A percentile compares a stretch with the other conserved stretches of the same genome.
Evolutionary conservation across 2,113 vertebrate genomes (phyloP).

Genomic region (Sceloporus tristichus): DNA sequence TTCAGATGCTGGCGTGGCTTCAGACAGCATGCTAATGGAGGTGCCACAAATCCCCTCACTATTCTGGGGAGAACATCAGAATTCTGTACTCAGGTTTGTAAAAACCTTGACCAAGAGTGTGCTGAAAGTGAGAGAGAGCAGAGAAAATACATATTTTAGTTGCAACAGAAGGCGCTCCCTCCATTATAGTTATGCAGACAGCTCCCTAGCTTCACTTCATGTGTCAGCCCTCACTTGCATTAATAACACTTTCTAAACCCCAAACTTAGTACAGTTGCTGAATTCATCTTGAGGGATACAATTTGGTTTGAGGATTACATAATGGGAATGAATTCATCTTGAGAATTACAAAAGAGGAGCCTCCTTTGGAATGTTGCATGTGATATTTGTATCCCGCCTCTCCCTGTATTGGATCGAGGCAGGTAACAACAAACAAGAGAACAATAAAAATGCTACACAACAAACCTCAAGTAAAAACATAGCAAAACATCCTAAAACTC

Average conservation of each 20-base stretch:
- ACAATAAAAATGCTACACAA: too few species aligned
- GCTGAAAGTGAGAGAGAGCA: background rate
- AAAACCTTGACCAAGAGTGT: background rate
- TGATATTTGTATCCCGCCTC: too few species aligned
- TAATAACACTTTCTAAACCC: background rate
- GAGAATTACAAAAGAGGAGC: too few species aligned
- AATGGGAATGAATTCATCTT: too few species aligned
- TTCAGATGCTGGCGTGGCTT: background rate
- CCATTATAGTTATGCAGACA: background rate
- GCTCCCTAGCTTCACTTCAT: background rate
- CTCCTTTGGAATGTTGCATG: too few species aligned
- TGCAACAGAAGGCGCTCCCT: background rate
- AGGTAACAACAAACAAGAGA: too few species aligned
- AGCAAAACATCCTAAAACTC: too few species aligned
- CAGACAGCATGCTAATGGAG: background rate
- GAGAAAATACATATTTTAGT: background rate
- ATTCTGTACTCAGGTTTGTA: background rate
- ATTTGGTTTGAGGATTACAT: too few species aligned
- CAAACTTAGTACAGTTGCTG: too few species aligned
- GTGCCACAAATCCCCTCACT: background rate
- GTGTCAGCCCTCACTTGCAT: background rate
- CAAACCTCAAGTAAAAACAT: too few species aligned
- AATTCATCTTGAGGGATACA: background rate
- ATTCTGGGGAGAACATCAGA: background rate
- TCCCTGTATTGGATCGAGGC: too few species aligned